Evolutionary conservation across 2,797 vertebrate species (phyloP), one percentile per base, ranked within the genome.

Genomic region (Lithobates pipiens): DNA sequence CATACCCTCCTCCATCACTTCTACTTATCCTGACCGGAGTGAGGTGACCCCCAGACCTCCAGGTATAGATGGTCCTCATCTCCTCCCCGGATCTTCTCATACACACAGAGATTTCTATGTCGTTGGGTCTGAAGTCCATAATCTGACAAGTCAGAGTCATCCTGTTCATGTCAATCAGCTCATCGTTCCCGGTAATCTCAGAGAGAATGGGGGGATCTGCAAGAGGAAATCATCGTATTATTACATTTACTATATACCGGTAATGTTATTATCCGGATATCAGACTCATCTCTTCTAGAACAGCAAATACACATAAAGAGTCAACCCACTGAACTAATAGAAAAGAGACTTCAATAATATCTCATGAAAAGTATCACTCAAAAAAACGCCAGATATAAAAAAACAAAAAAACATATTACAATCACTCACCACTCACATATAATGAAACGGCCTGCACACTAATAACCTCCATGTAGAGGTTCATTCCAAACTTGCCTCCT

Each of bases 161-260:
- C 85, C 81, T 42, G 86, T 88, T 85, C 61, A 75, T 85, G 61
- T 65, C 39, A 23, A 85, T 77, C 15, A 80, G 23, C 79, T 73
- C 42, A 21, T 0, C 11, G 15, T 46, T 88, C 69, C 1, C 76
- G 70, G 83, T 68, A n/a, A 89, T 25, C 7, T 2, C 2, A 9
- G 72, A n/a, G 8, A 1, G 44, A 44, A 71, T 76, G 29, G 84
- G 85, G 75, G 70, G 25, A 86, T 69, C 82, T 85, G 44, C n/a
- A 65, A 89, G 61, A 16, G 9, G 75, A 10, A 79, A 68, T 27
- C 21, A 23, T 61, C 2, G 10, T 9, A 61, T 61, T 23, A 61
- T 61, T 23, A 61, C 54, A 61, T 61, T 61, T 21, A 57, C 5
- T 54, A 5, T 57, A 5, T 6, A n/a, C n/a, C n/a, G n/a, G n/a